These are phyloP conservation scores for Orthosia gracilis DNA, from an alignment of 2,888 invertebrate species.

Conservation along the genomic window DNA sequence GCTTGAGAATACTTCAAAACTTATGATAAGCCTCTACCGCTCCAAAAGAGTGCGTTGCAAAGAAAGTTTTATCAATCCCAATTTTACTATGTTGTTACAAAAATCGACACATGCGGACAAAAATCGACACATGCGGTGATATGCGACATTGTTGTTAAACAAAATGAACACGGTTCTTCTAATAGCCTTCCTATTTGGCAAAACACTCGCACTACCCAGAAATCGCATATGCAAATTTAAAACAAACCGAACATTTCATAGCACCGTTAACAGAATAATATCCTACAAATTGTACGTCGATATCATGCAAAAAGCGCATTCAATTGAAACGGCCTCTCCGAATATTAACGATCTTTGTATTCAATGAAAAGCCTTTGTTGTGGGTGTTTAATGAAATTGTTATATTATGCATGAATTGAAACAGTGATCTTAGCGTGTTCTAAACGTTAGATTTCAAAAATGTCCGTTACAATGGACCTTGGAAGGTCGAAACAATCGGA, in stretches of 20 bases:
- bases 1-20: conserved; percentile 12
- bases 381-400: conserved; percentile 15
- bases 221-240: conserved; percentile 48
- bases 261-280: conserved; percentile 47
- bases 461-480: conserved; percentile 38
- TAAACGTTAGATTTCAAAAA: conserved; percentile 28
- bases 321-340: conserved; percentile 47
- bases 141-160: not conserved
- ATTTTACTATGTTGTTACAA: not conserved
- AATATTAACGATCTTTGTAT: conserved; percentile 54
- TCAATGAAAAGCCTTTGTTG: conserved; percentile 56
- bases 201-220: conserved; percentile 11
- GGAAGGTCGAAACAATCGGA: conserved; percentile 34
- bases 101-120: not conserved
- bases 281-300: conserved; percentile 41
- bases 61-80: not conserved
- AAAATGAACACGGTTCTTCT: conserved; percentile 13
- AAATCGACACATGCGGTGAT: not conserved
- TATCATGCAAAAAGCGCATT: conserved; percentile 58
- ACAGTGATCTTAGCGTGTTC: conserved; percentile 17
- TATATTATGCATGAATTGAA: conserved; percentile 31
- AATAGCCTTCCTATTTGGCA: conserved; percentile 17
- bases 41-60: not conserved
- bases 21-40: conserved; percentile 3
- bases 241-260: conserved; percentile 48